A percentile compares a stretch with the other conserved stretches of the same genome.
Conservation (phyloP, 2,888 invertebrate genomes). For the Esperia sulphurella region DNA sequence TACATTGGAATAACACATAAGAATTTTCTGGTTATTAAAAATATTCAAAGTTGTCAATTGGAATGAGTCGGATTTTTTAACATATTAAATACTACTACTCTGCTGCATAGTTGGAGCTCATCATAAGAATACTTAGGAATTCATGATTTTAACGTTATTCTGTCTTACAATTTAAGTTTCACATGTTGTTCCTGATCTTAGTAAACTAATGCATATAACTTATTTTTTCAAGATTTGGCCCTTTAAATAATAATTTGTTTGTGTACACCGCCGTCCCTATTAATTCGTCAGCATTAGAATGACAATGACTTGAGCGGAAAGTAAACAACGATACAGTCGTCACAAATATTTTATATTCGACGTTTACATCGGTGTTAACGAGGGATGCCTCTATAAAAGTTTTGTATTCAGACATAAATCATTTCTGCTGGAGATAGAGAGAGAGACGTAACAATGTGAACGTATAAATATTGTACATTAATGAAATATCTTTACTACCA, state of each 20-base stretch:
- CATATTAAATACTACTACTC: too few relatives aligned
- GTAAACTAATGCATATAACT: too few relatives aligned
- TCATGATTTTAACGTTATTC: too few relatives aligned
- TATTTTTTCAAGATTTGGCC: slow-evolving; percentile 1
- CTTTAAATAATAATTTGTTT: slow-evolving; percentile 1
- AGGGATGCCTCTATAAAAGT: slow-evolving; percentile 65
- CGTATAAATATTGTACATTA: slow-evolving; percentile 63
- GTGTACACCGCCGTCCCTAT: slow-evolving; percentile 22
- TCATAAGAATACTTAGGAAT: too few relatives aligned
- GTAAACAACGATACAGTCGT: slow-evolving; percentile 13
- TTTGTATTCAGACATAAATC: slow-evolving; percentile 69
- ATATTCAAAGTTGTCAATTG: too few relatives aligned
- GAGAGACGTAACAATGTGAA: slow-evolving; percentile 54
- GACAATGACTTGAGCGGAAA: slow-evolving; percentile 45
- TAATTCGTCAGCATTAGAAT: slow-evolving; percentile 61
- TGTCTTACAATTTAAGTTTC: too few relatives aligned
- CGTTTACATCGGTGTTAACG: slow-evolving; percentile 76
- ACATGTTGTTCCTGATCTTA: too few relatives aligned
- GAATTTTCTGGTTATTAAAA: neutral
- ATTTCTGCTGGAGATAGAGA: slow-evolving; percentile 34
- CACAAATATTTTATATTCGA: slow-evolving; percentile 58
- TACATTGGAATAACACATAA: too few relatives aligned
- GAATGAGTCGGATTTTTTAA: too few relatives aligned
- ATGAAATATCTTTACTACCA: slow-evolving; percentile 56
- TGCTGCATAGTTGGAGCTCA: too few relatives aligned